A percentile compares a stretch with the other conserved stretches of the same genome.
phyloP scores from a whole-genome alignment of 2,113 vertebrate species.

The Megalops atlanticus region DNA sequence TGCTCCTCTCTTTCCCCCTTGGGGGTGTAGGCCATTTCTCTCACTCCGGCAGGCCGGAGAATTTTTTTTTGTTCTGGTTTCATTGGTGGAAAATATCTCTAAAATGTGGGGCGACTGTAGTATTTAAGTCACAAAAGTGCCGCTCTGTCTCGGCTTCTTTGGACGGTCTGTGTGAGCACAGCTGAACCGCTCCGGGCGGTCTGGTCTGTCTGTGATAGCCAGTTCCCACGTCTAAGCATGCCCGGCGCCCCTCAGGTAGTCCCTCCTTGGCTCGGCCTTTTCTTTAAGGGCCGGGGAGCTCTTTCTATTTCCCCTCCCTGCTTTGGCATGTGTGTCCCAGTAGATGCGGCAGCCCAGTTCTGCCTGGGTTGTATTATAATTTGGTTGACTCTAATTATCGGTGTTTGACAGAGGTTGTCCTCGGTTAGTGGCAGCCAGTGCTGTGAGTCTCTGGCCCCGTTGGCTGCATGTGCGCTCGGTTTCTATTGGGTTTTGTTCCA shows the following conservation, averaged over 20 bases:
- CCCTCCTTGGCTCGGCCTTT: not conserved
- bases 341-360: not conserved
- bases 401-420: not conserved
- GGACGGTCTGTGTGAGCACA: not conserved
- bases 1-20: not conserved
- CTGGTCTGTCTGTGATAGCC: not conserved
- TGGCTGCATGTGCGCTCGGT: not conserved
- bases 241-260: not conserved
- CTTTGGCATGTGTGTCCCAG: not conserved
- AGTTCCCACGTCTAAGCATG: not conserved
- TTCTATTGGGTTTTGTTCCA: not conserved
- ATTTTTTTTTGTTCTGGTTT: not conserved
- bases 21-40: not conserved
- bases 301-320: not conserved
- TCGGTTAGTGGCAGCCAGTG: not conserved
- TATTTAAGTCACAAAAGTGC: not conserved
- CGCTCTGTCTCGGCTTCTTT: not conserved
- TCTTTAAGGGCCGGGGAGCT: too few relatives aligned
- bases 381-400: slow-evolving; percentile 7
- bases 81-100: not conserved
- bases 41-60: not conserved
- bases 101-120: not conserved
- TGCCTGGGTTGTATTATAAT: not conserved
- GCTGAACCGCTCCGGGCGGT: not conserved
- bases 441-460: not conserved